Evolutionary conservation across 2,113 vertebrate species (phyloP).

Genomic region (Festucalex cinctus): DNA sequence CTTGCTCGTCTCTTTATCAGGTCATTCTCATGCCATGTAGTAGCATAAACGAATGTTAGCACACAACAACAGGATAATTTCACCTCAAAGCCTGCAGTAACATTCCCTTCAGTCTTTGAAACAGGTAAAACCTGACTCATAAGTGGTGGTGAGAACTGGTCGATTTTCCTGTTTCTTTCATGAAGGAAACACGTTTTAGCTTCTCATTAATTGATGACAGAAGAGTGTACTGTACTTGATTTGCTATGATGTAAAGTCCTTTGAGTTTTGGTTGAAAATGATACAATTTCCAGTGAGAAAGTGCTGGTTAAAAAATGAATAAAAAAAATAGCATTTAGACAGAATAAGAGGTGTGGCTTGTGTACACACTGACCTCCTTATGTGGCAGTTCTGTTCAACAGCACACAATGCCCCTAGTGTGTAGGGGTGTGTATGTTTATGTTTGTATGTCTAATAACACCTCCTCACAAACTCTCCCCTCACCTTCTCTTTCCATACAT

Average conservation of each 20-base stretch:
- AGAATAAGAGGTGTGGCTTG: slow-evolving; percentile 24
- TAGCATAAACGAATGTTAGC: neutral
- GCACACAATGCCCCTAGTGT: slow-evolving; percentile 29
- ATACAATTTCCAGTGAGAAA: no score
- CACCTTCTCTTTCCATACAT: neutral
- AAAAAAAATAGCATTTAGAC: slow-evolving; percentile 2
- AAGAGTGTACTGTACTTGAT: neutral
- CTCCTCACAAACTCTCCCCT: neutral
- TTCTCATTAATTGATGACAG: neutral
- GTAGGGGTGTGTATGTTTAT: slow-evolving; percentile 24
- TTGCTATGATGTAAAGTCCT: no score
- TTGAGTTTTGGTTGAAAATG: neutral
- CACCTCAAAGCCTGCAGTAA: neutral
- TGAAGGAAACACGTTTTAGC: neutral
- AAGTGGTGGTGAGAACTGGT: neutral
- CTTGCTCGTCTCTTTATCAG: neutral
- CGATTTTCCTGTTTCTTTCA: neutral
- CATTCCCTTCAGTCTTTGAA: neutral
- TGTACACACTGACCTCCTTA: slow-evolving; percentile 52
- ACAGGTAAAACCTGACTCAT: neutral
- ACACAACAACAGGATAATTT: neutral
- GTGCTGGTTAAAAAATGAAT: neutral
- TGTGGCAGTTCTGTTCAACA: slow-evolving; percentile 21
- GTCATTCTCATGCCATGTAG: neutral
- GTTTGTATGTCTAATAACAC: neutral